These are phyloP conservation scores for Drosophila barbarae DNA, from an alignment of 2,888 invertebrate species.

Conservation along the genomic window DNA sequence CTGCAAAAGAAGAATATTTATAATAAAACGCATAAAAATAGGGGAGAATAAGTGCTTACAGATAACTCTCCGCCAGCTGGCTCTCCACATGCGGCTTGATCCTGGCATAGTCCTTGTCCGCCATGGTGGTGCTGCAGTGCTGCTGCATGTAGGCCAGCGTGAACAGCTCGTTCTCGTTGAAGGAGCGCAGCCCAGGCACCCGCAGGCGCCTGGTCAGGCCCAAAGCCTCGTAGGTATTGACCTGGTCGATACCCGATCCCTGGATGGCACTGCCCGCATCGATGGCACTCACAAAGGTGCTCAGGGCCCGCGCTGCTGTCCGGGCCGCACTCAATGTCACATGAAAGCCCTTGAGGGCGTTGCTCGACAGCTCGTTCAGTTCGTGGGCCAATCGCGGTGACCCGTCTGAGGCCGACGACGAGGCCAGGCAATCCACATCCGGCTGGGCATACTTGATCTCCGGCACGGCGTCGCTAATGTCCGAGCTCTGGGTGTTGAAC, in stretches of 20 bases:
- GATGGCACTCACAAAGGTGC: constrained; percentile 73
- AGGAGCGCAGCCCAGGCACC: constrained; percentile 77
- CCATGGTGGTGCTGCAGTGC: constrained; percentile 78
- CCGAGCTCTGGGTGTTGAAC: constrained; percentile 71
- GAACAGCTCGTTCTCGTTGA: constrained; percentile 78
- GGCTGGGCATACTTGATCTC: constrained; percentile 68
- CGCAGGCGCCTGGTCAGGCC: constrained; percentile 72
- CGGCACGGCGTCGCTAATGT: constrained; percentile 50
- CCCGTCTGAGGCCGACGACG: constrained; percentile 30
- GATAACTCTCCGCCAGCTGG: constrained; percentile 76
- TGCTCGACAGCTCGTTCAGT: constrained; percentile 61
- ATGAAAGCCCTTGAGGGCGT: constrained; percentile 74
- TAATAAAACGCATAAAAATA: not conserved
- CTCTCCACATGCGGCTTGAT: constrained; percentile 79
- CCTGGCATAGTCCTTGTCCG: constrained; percentile 77
- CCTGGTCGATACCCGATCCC: constrained; percentile 75
- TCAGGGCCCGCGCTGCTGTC: constrained; percentile 75
- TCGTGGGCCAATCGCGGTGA: constrained; percentile 53
- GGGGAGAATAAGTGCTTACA: constrained; percentile 60
- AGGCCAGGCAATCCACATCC: constrained; percentile 66
- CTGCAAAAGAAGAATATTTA: constrained; percentile 45
- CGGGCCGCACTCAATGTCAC: constrained; percentile 75
- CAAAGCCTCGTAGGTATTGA: constrained; percentile 73
- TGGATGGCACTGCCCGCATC: constrained; percentile 73
- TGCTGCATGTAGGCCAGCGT: constrained; percentile 78